Conservation (phyloP, 1,140 invertebrate genomes). For the Diabrotica virgifera region DNA sequence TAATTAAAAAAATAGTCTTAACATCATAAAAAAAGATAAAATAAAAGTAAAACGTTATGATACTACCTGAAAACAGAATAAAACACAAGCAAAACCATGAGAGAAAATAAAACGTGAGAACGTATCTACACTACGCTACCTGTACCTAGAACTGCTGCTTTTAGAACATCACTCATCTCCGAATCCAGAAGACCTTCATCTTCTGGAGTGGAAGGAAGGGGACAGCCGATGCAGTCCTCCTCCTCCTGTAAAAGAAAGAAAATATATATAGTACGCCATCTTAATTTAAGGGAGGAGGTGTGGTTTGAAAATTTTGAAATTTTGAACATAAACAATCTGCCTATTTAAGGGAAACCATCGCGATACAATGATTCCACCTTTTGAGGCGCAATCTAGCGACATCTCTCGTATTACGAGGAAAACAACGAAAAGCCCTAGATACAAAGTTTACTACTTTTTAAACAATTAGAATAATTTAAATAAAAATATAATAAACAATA, state of each 20-base stretch:
- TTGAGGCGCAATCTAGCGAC: too few relatives aligned
- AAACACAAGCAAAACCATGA: constrained; percentile 15
- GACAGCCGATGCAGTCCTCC: constrained; percentile 76
- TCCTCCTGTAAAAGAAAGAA: constrained; percentile 53
- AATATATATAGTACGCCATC: neutral
- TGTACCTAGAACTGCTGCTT: constrained; percentile 70
- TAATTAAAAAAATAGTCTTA: too few relatives aligned
- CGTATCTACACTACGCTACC: constrained; percentile 43
- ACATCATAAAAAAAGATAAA: too few relatives aligned
- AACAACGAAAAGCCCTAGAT: too few relatives aligned
- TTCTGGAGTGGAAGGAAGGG: constrained; percentile 81
- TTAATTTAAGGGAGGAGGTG: neutral
- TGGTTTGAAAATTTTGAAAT: too few relatives aligned
- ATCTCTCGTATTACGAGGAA: too few relatives aligned
- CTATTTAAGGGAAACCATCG: too few relatives aligned
- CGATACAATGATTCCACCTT: too few relatives aligned
- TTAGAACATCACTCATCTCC: constrained; percentile 79
- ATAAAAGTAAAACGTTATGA: neutral
- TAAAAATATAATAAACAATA: too few relatives aligned
- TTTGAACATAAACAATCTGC: too few relatives aligned
- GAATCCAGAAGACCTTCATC: constrained; percentile 77
- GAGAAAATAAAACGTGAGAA: constrained; percentile 3
- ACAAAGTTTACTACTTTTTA: too few relatives aligned
- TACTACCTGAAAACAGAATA: neutral
- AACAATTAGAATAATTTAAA: too few relatives aligned